A percentile compares a stretch with the other conserved stretches of the same genome.
Conservation (phyloP, 2,888 invertebrate species). For the Lasioglossum zephyrum region DNA sequence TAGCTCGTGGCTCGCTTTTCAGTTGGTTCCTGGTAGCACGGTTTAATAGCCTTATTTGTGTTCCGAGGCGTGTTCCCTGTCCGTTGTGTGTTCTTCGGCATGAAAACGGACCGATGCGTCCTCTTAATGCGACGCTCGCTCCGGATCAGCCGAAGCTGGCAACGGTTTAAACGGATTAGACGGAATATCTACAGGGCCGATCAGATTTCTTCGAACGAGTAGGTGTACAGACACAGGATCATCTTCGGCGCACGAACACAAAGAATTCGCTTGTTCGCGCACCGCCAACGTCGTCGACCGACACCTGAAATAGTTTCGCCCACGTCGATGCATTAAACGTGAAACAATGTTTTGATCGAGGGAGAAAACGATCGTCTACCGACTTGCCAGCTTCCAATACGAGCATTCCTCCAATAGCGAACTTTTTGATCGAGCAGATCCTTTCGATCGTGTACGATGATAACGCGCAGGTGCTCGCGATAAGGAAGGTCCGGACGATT, state of each 20-base stretch:
- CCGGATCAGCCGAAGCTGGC: constrained; percentile 22
- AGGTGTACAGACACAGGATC: constrained; percentile 41
- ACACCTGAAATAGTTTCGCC: constrained; percentile 36
- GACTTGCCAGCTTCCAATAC: background rate
- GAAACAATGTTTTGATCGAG: constrained; percentile 57
- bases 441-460: constrained; percentile 12
- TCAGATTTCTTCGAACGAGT: constrained; percentile 55
- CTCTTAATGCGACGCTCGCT: constrained; percentile 37
- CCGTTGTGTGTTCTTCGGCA: constrained; percentile 36
- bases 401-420: background rate
- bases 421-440: background rate
- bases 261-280: constrained; percentile 51
- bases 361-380: constrained; percentile 34
- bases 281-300: constrained; percentile 23
- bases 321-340: constrained; percentile 50
- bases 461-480: constrained; percentile 31
- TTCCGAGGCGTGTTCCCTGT: constrained; percentile 29
- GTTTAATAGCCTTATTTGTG: constrained; percentile 51
- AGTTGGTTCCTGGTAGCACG: constrained; percentile 44
- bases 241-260: constrained; percentile 30
- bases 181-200: constrained; percentile 49
- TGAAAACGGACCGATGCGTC: constrained; percentile 50
- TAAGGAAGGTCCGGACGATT: constrained; percentile 20
- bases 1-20: constrained; percentile 15
- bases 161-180: constrained; percentile 67